Evolutionary conservation across 1,140 invertebrate genomes (phyloP).

Genomic region (Eumeta japonica): DNA sequence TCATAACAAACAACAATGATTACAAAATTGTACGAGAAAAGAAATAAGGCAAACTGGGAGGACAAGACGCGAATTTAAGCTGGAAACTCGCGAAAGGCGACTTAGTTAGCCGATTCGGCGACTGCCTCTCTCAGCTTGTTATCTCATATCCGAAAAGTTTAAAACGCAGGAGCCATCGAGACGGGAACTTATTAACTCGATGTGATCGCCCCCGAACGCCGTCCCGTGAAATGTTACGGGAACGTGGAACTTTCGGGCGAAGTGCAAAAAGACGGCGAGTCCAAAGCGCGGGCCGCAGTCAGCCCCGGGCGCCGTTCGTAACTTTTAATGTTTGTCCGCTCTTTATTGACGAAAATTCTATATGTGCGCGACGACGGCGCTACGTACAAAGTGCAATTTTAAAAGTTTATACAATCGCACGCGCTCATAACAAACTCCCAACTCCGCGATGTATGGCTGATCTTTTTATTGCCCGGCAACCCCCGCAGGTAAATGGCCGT

Average conservation of each 20-base stretch:
- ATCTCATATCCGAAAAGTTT: slow-evolving; percentile 58
- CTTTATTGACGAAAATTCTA: slow-evolving; percentile 9
- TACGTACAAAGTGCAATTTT: slow-evolving; percentile 16
- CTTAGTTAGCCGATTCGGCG: no score
- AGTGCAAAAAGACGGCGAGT: slow-evolving; percentile 39
- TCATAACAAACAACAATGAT: no score
- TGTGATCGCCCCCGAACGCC: slow-evolving; percentile 49
- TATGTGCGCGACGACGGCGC: slow-evolving; percentile 1
- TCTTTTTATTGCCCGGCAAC: slow-evolving; percentile 24
- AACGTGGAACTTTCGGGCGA: slow-evolving; percentile 40
- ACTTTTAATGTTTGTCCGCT: slow-evolving; percentile 8
- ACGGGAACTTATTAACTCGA: slow-evolving; percentile 57
- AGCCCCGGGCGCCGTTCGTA: slow-evolving; percentile 12
- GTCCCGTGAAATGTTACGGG: slow-evolving; percentile 52
- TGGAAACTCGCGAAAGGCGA: no score
- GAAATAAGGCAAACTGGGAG: no score
- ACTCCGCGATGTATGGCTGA: slow-evolving; percentile 26
- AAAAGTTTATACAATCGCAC: slow-evolving; percentile 29
- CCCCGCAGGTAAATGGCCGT: slow-evolving; percentile 12
- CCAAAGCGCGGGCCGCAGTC: slow-evolving; percentile 43
- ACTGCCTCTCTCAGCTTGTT: slow-evolving; percentile 52
- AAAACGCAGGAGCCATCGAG: slow-evolving; percentile 52
- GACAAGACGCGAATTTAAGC: no score
- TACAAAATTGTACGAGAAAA: no score
- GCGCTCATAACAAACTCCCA: slow-evolving; percentile 32